Evolutionary conservation across 2,113 vertebrate species (phyloP), one percentile per base, ranked within the genome.

Genomic region (Candoia aspera): DNA sequence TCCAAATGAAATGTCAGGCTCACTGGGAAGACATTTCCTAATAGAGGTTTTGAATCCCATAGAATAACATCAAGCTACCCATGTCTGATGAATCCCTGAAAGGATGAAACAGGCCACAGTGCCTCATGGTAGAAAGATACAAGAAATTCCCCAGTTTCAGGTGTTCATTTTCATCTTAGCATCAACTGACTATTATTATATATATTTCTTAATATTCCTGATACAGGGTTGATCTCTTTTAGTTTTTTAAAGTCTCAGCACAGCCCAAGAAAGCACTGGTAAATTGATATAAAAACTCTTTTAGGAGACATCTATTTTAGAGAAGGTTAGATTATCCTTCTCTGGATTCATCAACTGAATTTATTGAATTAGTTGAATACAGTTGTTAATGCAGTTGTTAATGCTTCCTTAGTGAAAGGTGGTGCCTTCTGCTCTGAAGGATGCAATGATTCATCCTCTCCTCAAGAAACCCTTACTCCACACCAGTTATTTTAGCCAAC

Each of bases 141-240:
- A 24, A 29, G 26, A 49, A 86, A 64, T 86, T 64, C 21, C 10
- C 57, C 55, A 59, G 24, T 26, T 33, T 84, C 46, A 53, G 42
- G 42, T 24, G 8, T 23, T 92, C 68, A n/a, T 79, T 83, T 92
- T 57, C 55, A 37, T 12, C 42, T 87, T 57, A n/a, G 17, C 3
- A 60, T 60, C 42, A 59, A 53, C 73, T 24, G 55, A 58, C 57
- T 46, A 23, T 59, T 90, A 90, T 84, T 46, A 58, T 90, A 90
- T 49, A 55, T 24, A 84, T 93, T 33, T 46, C 26, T 55, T 57
- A 91, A 83, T 29, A 90, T 91, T 6, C 60, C 8, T 90, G 59
- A 53, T 93, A 8, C 87, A 49, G 57, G 10, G 19, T 64, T 53
- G 19, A 88, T 46, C 49, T 91, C 33, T 58, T 83, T 59, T 33